Base-by-base conservation (phyloP, 2,797 vertebrate genomes). In the Fundulus diaphanus region DNA sequence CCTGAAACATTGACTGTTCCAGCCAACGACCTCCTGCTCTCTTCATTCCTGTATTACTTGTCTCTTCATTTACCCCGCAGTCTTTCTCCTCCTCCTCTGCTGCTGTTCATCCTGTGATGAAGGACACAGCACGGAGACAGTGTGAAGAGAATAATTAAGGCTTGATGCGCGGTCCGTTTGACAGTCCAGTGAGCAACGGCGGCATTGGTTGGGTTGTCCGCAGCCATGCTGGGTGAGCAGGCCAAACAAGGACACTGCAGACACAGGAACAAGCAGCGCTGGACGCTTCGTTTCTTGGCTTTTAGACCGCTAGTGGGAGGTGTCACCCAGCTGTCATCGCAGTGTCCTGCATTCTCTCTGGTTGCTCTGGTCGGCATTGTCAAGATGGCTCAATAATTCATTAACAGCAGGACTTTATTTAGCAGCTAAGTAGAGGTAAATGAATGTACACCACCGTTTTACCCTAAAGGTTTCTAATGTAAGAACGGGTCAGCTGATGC, bases 121-220 rank as follows among this genome's bases (percentile, higher is more conserved):
- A 63, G 59, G 59, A 3, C 59, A 37, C 33, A 37, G 59, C 18
- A 35, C 20, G 1, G 59, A 65, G 22, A 65, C 61, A 12, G 56
- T 33, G 29, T 33, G 29, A 33, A 59, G 56, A 59, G 56, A 59
- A 65, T 37, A 37, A 65, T 37, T 40, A 37, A 65, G 24, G 61
- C 48, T 49, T 6, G 16, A 7, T 49, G 48, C 16, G 46, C 48
- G 4, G 48, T 35, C 61, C 24, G 35, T 40, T 65, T 65, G 61
- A 40, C 61, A n/a, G 61, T 12, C 1, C 11, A 22, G 33, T 65
- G 61, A 65, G 61, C 37, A 65, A 65, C 2, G 0, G 70, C 75
- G 68, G 22, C 29, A 76, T 77, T 69, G 68, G 42, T 67, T 52
- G 54, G 18, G 29, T 65, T 56, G 35, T 68, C 78, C 27, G 68